Conservation (phyloP, 1,140 invertebrate species). For the Plectrocnemia conspersa region DNA sequence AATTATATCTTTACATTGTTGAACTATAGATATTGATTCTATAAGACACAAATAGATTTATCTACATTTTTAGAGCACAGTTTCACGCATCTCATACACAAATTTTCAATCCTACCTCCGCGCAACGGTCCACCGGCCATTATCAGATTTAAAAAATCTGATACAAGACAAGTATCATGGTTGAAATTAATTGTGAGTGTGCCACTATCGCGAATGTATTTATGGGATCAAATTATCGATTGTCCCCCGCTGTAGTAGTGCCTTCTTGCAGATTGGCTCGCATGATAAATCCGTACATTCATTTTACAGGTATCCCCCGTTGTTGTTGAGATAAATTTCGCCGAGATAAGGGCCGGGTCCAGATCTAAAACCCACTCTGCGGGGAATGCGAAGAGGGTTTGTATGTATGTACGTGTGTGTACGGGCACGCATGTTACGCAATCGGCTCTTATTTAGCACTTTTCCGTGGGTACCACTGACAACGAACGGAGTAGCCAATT, state of each 20-base stretch:
- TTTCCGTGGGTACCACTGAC: no score
- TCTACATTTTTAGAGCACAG: no score
- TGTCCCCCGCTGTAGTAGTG: conserved; percentile 23
- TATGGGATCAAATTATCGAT: conserved; percentile 34
- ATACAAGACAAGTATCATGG: conserved; percentile 28
- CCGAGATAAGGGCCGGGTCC: conserved; percentile 7
- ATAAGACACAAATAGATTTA: no score
- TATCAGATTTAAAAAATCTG: conserved; percentile 26
- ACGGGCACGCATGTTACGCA: background rate
- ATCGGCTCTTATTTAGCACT: no score
- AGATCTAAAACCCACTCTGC: background rate
- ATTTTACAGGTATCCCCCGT: conserved; percentile 14
- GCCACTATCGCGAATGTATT: conserved; percentile 32
- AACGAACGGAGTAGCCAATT: no score
- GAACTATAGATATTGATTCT: no score
- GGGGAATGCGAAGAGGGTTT: no score
- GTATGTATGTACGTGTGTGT: background rate
- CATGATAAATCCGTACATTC: conserved; percentile 19
- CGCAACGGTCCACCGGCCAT: background rate
- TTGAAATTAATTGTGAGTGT: conserved; percentile 34
- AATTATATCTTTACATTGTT: no score
- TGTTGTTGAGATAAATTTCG: conserved; percentile 13
- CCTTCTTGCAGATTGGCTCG: conserved; percentile 13
- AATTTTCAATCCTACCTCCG: background rate
- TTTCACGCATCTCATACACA: no score